Base-by-base conservation (phyloP, 2,888 invertebrate species). In the Calephelis perditalis region DNA sequence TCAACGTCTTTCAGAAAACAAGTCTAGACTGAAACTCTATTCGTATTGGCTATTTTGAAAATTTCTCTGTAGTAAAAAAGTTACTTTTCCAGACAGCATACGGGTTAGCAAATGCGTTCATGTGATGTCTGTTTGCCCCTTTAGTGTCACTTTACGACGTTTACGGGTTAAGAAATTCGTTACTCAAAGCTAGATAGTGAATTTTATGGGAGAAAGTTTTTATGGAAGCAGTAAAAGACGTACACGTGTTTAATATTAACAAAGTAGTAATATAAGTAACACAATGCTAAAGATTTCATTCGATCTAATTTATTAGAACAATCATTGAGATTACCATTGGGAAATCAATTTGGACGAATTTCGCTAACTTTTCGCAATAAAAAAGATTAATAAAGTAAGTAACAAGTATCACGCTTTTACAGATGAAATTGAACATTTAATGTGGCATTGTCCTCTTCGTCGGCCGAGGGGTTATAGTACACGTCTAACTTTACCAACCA, bases 71-170 rank as follows among this genome's bases (percentile, higher is more conserved):
- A 10, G 26, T 49, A 49, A 49, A 49, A 49, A 49, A 15, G 12
- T 26, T 49, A 26, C 8, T 15, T 49, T 26, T 9, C 49, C 26
- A 8, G 26, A 49, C 49, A 49, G 15, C 26, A 49, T 47, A 26
- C 47, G 47, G 47, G 47, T 47, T 47, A 47, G 15, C 47, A 15
- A n/a, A 47, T 2, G 47, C 47, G 47, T 15, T 15, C 12, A 7
- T 47, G 15, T 12, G 7, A 47, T 47, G 47, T 15, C 47, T 15
- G 11, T 47, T 47, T 12, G n/a, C 47, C 47, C 12, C 47, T 47
- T 47, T 46, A 46, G 46, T 46, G 46, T 46, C 46, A n/a, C 12
- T 46, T 47, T 47, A 47, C 47, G 47, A 12, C 12, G 8, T 47
- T 8, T 47, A 47, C 47, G 47, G 47, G 47, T 47, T 47, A 12